Evolutionary conservation across 2,888 invertebrate species (phyloP), one percentile per base, ranked within the genome.

Genomic region (Apeira syringaria): DNA sequence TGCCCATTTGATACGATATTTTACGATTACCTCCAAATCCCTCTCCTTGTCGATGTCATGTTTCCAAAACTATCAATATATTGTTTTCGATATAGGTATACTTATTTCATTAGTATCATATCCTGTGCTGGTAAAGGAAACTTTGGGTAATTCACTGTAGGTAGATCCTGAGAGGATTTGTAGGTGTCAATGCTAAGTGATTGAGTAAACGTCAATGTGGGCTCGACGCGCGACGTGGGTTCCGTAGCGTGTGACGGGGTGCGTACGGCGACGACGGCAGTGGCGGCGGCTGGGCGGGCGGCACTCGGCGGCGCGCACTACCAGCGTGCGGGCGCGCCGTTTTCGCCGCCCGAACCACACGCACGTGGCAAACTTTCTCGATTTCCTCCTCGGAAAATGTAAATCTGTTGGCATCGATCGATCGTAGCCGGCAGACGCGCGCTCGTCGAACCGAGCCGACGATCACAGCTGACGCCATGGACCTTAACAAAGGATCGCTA

Each of bases 341-440:
- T 62, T 53, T 71, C 61, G 73, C 79, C 77, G 80, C 80, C 80
- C 78, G 81, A 73, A 66, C 67, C 58, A 62, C 62, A 69, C 68
- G 68, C 83, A 82, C 82, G 81, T 81, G 80, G 80, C 82, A 88
- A 89, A 89, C 88, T 89, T 89, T 88, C 74, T 76, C 87, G 88
- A 88, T 87, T 80, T 85, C 77, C 86, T 77, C 71, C 59, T 73
- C 80, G 83, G 81, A 85, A 87, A 87, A 89, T 88, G 87, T 88
- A 85, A 89, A 88, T 88, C 86, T 77, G 82, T 78, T 76, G 80
- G 79, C 85, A 89, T 88, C 89, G 89, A 88, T 88, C 89, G 87
- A 71, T 53, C 67, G 67, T 66, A 48, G 53, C 62, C 68, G 72
- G 68, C 74, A 79, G 82, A 80, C 81, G 79, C 80, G 37, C 37